A percentile compares a stretch with the other conserved stretches of the same genome.
These are phyloP conservation scores for Caenorhabditis sp. DNA, from an alignment of 2,888 invertebrate genomes.

Conservation along the genomic window DNA sequence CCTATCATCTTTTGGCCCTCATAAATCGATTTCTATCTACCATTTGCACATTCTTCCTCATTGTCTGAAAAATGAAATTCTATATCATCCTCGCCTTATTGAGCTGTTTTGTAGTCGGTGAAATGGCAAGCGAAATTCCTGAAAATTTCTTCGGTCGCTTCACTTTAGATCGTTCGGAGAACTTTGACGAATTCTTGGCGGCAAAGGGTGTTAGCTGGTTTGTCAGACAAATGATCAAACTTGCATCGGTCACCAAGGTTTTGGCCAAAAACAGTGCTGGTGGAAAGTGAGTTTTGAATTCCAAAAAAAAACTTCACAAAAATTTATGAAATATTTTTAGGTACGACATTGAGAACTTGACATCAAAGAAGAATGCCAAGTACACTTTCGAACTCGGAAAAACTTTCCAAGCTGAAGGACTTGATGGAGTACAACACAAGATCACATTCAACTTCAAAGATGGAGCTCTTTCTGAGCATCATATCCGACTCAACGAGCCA, in stretches of 20 bases:
- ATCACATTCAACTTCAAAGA: constrained; percentile 64
- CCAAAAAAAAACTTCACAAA: too few relatives aligned
- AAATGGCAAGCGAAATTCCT: constrained; percentile 51
- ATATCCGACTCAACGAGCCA: constrained; percentile 66
- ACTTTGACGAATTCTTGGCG: constrained; percentile 69
- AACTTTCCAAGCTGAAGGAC: constrained; percentile 65
- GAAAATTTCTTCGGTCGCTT: constrained; percentile 65
- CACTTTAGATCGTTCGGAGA: constrained; percentile 65
- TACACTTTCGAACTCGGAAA: constrained; percentile 64
- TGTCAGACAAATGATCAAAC: constrained; percentile 63
- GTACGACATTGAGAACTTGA: constrained; percentile 61
- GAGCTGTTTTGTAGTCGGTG: neutral
- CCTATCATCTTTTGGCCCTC: neutral
- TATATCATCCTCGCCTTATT: neutral
- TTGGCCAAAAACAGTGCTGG: constrained; percentile 34
- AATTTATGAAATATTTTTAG: constrained; percentile 12
- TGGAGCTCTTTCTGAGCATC: constrained; percentile 60
- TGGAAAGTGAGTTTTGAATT: constrained; percentile 31
- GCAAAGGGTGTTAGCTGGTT: constrained; percentile 64
- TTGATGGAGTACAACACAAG: constrained; percentile 66
- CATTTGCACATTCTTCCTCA: neutral
- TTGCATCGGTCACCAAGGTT: constrained; percentile 67
- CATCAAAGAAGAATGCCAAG: constrained; percentile 62
- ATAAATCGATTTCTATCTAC: neutral
- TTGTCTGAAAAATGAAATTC: neutral